Evolutionary conservation across 2,113 vertebrate species (phyloP), one percentile per base, ranked within the genome.

Genomic region (Lamprotornis superbus): DNA sequence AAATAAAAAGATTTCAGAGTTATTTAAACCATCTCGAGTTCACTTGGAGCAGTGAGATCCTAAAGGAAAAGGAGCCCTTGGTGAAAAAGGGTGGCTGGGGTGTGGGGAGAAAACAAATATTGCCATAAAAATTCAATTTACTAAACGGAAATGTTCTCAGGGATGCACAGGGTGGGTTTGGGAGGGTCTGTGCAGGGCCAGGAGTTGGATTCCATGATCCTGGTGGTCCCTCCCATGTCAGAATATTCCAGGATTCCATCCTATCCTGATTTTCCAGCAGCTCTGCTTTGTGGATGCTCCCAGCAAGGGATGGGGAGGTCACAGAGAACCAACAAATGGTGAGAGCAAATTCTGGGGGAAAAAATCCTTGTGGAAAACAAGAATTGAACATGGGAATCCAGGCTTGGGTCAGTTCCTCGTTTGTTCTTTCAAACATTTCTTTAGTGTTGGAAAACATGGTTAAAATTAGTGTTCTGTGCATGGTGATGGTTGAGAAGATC

Each of bases 261-360:
- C 5, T 55, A 3, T 65, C 53, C 88, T 22, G 31, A 78, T 96
- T 37, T 94, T 78, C 83, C 93, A 76, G 85, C 85, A 95, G 83
- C 70, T 40, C 95, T 11, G 69, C 83, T 11, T 77, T 94, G 2
- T 98, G 98, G 98, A 75, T 76, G 33, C 60, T 57, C 64, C n/a
- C 95, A 37, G 84, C 91, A 6, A 84, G 81, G 81, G 95, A 83
- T 3, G 25, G 79, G 11, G 89, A 95, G 33, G 83, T 53, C 65
- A 55, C 80, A n/a, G 49, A 76, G 75, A 61, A 37, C 30, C 88
- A 84, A 50, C 69, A 46, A 30, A 74, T 0, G 97, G 97, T 98
- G 95, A 97, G 97, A 50, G 10, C 42, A 55, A 89, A 83, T 37
- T 22, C 44, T 44, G 22, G 35, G 46, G 42, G 24, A 83, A 83